These are phyloP conservation scores for Sus scrofa DNA, from an alignment of 2,113 vertebrate genomes.

Conservation along the genomic window DNA sequence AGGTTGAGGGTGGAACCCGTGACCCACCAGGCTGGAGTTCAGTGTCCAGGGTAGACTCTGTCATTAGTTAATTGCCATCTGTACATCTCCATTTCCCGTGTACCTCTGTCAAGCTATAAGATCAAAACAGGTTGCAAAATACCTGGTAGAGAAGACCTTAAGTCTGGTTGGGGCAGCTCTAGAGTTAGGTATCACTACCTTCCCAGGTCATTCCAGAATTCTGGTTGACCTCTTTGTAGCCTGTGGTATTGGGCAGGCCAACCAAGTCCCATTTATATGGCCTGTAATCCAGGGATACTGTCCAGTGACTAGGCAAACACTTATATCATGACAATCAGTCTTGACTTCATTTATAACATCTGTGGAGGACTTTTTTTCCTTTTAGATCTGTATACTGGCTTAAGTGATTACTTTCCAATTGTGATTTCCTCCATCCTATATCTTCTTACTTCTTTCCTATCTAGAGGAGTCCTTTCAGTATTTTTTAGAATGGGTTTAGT, in stretches of 20 bases:
- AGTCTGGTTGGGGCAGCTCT: not conserved
- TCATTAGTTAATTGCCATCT: not conserved
- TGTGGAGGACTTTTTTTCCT: not conserved
- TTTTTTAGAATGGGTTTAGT: too few species aligned
- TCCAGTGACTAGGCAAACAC: not conserved
- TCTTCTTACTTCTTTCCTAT: too few species aligned
- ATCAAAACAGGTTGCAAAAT: not conserved
- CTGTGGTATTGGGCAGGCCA: not conserved
- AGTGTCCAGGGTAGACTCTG: not conserved
- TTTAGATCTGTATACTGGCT: too few species aligned
- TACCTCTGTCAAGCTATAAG: not conserved
- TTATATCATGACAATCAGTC: not conserved
- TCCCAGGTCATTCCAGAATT: not conserved
- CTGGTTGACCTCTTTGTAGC: not conserved
- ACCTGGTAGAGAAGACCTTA: not conserved
- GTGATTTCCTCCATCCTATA: too few species aligned
- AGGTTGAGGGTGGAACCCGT: not conserved
- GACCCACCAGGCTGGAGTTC: not conserved
- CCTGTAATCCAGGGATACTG: not conserved
- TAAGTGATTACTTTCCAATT: too few species aligned
- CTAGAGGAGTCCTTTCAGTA: too few species aligned
- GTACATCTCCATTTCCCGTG: not conserved
- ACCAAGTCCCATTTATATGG: not conserved
- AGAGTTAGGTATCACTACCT: not conserved
- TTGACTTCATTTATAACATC: not conserved